Percentiles rank a stretch among this genome's conserved stretches.
Evolutionary conservation across 2,797 vertebrate species (phyloP).

Genomic region (Salarias fasciatus): DNA sequence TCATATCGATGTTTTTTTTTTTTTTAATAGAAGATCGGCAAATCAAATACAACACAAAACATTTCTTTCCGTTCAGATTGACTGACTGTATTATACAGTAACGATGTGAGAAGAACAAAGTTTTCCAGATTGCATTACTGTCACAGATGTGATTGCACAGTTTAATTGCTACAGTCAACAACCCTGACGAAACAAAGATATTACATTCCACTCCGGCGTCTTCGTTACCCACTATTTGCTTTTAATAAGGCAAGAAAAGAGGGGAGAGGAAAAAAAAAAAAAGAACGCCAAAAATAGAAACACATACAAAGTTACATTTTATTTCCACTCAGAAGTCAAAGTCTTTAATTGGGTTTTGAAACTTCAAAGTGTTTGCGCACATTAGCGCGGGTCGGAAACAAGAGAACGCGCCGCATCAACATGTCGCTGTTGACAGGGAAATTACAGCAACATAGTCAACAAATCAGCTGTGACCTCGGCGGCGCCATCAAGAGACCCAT

Average conservation of each 20-base stretch:
- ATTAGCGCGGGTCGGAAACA: constrained; percentile 25
- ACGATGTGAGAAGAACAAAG: background rate
- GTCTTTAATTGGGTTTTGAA: constrained; percentile 20
- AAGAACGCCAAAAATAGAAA: background rate
- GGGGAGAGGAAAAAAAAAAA: too few relatives aligned
- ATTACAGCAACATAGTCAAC: constrained; percentile 37
- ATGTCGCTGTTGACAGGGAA: constrained; percentile 38
- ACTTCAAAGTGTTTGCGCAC: constrained; percentile 18
- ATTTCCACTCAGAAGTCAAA: background rate
- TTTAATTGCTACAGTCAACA: constrained; percentile 18
- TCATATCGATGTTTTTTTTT: too few relatives aligned
- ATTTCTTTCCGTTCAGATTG: too few relatives aligned
- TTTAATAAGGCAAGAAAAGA: constrained; percentile 2
- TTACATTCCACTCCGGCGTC: background rate
- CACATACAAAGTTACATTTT: background rate
- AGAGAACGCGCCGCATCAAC: background rate
- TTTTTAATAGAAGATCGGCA: too few relatives aligned
- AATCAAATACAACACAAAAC: too few relatives aligned
- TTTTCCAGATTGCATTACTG: constrained; percentile 12
- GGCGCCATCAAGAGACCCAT: constrained; percentile 32
- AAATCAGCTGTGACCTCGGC: constrained; percentile 54
- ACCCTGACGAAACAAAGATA: background rate
- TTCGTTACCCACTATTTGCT: background rate
- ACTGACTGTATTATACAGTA: too few relatives aligned
- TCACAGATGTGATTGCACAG: background rate